Conservation (phyloP, 2,113 vertebrate species). For the Elanoides forficatus region DNA sequence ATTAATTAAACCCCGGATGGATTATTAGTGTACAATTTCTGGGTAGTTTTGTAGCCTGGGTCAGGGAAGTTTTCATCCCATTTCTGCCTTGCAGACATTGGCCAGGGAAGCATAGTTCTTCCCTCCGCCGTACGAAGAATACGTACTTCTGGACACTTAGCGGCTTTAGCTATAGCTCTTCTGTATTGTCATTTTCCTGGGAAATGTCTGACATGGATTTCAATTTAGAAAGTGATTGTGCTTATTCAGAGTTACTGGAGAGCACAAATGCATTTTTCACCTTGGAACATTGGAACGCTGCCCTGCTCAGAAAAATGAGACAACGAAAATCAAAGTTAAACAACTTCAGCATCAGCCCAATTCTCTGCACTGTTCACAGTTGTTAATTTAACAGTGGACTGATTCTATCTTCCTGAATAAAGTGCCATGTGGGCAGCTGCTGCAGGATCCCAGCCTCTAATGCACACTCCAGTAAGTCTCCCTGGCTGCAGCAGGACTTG, state of each 20-base stretch:
- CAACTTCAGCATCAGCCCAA: neutral
- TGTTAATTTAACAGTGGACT: conserved; percentile 43
- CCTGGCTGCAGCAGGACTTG: neutral
- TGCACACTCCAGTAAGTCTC: neutral
- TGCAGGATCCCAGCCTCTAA: neutral
- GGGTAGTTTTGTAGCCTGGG: neutral
- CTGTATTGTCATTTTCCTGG: neutral
- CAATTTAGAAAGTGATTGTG: conserved; percentile 6
- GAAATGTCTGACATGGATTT: neutral
- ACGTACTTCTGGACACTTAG: neutral
- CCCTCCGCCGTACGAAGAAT: accelerated
- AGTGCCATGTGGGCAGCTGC: neutral
- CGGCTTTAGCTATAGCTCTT: neutral
- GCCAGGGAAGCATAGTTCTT: neutral
- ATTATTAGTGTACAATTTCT: neutral
- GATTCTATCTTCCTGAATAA: neutral
- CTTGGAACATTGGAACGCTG: neutral
- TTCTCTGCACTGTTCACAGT: neutral
- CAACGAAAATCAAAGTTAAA: neutral
- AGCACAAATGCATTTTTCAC: conserved; percentile 12
- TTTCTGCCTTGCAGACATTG: neutral
- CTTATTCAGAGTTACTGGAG: conserved; percentile 9
- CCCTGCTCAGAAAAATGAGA: neutral
- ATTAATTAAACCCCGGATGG: neutral
- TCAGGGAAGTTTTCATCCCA: neutral